These are phyloP conservation scores for Ceyx cyanopectus DNA, from an alignment of 2,113 vertebrate genomes.

Conservation along the genomic window DNA sequence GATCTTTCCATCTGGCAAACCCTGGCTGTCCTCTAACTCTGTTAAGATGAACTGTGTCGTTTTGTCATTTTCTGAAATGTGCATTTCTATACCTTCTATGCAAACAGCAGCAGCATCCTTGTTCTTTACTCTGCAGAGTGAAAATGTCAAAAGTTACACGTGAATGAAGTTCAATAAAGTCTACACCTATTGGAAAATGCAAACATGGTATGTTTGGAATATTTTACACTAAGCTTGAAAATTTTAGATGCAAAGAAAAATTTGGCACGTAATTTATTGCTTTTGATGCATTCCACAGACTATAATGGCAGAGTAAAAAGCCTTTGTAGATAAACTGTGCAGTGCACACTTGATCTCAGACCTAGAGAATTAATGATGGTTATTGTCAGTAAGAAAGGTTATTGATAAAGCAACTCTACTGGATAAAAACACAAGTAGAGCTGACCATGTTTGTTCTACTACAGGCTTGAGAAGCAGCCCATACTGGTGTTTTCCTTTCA, in stretches of 20 bases:
- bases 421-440: background rate
- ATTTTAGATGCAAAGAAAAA: background rate
- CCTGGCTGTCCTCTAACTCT: background rate
- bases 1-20: background rate
- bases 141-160: slow-evolving; percentile 63
- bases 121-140: slow-evolving; percentile 44
- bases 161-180: background rate
- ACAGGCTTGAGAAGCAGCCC: background rate
- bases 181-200: background rate
- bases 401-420: background rate
- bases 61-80: background rate
- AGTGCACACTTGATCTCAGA: background rate
- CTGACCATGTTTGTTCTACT: background rate
- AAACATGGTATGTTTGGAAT: background rate
- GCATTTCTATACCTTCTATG: background rate
- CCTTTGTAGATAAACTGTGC: background rate
- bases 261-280: slow-evolving; percentile 52
- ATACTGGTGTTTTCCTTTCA: background rate
- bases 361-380: background rate
- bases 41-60: background rate
- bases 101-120: background rate
- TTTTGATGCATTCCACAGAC: slow-evolving; percentile 5
- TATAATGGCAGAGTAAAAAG: background rate
- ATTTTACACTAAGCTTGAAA: background rate
- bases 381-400: background rate